Evolutionary conservation across 2,797 vertebrate species (phyloP).

Genomic region (Lutjanus campechanus): DNA sequence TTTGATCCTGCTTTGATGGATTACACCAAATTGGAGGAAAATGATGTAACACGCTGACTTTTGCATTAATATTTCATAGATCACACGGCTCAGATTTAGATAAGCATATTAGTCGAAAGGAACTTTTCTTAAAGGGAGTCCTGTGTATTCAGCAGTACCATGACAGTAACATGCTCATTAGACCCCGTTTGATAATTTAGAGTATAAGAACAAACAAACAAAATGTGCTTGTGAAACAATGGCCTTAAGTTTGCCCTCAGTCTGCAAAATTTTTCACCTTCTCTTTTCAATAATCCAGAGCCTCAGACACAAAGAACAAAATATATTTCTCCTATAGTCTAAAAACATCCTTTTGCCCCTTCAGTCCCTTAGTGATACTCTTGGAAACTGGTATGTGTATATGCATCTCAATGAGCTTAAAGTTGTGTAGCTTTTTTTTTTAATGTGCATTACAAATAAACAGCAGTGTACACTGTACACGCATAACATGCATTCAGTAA

Average conservation of each 20-base stretch:
- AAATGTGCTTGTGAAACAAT: conserved; percentile 17
- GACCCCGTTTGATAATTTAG: conserved; percentile 27
- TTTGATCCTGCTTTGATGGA: conserved; percentile 51
- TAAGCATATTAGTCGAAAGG: conserved; percentile 27
- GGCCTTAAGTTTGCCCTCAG: conserved; percentile 13
- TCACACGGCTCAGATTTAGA: conserved; percentile 35
- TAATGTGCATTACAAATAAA: background rate
- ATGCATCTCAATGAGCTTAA: conserved; percentile 30
- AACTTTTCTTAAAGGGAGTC: conserved; percentile 22
- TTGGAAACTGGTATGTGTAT: conserved; percentile 25
- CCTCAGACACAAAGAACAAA: conserved; percentile 35
- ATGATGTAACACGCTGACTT: conserved; percentile 45
- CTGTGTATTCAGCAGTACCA: background rate
- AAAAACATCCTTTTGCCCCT: conserved; percentile 13
- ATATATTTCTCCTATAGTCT: conserved; percentile 12
- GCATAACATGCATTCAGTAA: background rate
- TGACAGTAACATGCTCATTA: background rate
- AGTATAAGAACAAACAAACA: conserved; percentile 9
- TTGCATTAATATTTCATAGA: conserved; percentile 41
- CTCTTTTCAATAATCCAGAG: conserved; percentile 17
- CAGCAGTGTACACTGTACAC: background rate
- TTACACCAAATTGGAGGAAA: conserved; percentile 43
- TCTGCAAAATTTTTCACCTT: background rate
- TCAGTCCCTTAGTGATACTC: conserved; percentile 11
- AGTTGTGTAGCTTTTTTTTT: background rate